Percentiles rank a stretch among this genome's conserved stretches.
These are phyloP conservation scores for Labeo rohita DNA, from an alignment of 2,113 vertebrate species.

Conservation along the genomic window DNA sequence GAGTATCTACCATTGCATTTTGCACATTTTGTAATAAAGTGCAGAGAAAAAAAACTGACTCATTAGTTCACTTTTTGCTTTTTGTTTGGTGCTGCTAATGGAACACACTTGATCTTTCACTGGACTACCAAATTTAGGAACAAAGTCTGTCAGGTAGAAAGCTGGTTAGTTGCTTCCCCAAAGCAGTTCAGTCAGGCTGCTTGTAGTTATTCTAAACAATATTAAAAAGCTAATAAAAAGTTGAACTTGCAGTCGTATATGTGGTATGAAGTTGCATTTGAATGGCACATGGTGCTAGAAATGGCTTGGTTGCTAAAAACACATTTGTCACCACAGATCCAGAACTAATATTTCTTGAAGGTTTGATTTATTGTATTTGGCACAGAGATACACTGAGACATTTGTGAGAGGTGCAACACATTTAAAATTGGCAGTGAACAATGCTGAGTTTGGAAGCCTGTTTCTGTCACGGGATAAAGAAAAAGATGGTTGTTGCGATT, in stretches of 20 bases:
- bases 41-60: background rate
- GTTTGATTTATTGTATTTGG: conserved; percentile 49
- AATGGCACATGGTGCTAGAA: background rate
- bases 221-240: background rate
- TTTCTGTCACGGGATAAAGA: no score
- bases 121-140: background rate
- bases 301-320: conserved; percentile 1
- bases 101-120: background rate
- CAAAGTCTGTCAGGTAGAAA: background rate
- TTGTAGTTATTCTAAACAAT: background rate
- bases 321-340: background rate
- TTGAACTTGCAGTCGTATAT: background rate
- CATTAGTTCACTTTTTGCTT: background rate
- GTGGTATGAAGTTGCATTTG: background rate
- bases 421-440: background rate
- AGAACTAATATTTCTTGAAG: conserved; percentile 21
- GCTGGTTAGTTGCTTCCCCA: background rate
- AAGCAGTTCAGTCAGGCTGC: background rate
- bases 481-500: background rate
- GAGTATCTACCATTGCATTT: background rate
- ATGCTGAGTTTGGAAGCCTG: background rate
- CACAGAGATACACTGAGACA: conserved; percentile 8
- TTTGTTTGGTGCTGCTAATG: background rate
- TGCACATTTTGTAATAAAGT: background rate
- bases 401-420: conserved; percentile 24